A percentile compares a stretch with the other conserved stretches of the same genome.
These are phyloP conservation scores for Amphiprion percula DNA, from an alignment of 2,113 vertebrate genomes.

Conservation along the genomic window DNA sequence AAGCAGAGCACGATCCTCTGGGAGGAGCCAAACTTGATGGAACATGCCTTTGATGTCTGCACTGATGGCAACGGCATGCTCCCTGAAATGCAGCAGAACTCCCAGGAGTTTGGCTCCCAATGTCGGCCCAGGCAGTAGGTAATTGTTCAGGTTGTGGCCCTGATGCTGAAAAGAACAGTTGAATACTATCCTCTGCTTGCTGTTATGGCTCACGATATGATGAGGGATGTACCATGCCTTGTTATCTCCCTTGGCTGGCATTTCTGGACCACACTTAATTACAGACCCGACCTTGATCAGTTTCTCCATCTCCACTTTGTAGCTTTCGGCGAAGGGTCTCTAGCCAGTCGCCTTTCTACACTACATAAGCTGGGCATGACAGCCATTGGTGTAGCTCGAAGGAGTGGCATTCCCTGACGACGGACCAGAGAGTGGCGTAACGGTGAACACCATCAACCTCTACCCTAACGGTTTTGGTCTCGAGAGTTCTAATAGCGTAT, in stretches of 20 bases:
- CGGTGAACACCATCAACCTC: no score
- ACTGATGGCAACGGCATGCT: slow-evolving; percentile 6
- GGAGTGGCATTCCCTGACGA: background rate
- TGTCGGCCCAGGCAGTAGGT: background rate
- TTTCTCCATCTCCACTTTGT: slow-evolving; percentile 6
- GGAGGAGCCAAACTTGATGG: background rate
- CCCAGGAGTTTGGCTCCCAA: background rate
- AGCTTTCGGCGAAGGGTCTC: background rate
- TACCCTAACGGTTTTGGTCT: no score
- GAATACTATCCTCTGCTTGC: slow-evolving; percentile 5
- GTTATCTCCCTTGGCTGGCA: no score
- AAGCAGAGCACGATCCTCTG: background rate
- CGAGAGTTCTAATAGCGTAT: no score
- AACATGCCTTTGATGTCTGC: background rate
- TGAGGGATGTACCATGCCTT: slow-evolving; percentile 22
- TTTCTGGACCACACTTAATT: background rate
- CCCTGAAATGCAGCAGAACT: background rate
- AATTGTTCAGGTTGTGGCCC: background rate
- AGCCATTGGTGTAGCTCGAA: background rate
- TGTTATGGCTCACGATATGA: slow-evolving; percentile 17
- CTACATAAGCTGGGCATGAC: background rate
- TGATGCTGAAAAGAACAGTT: background rate
- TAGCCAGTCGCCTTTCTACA: background rate
- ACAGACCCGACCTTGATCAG: background rate
- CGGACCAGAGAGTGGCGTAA: no score